Evolutionary conservation across 2,888 invertebrate genomes (phyloP), one percentile per base, ranked within the genome.

Genomic region (Pandemis cinnamomeana): DNA sequence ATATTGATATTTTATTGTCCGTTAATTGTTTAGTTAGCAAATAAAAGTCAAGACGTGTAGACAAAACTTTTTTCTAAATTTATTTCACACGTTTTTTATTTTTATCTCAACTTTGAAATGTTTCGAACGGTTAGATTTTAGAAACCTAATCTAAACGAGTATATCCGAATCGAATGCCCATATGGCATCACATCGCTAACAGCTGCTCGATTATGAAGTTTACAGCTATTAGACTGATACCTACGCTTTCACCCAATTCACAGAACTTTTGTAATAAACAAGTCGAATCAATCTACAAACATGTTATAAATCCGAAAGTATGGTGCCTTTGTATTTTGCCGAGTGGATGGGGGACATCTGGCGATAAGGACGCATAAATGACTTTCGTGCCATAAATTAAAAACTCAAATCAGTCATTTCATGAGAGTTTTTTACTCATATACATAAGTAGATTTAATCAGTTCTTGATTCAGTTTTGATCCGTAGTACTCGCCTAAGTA

Each of bases 151-250:
- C 64, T 15, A 27, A 68, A 63, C 63, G 63, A 15, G 51, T 13
- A 68, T 48, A 62, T 61, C 60, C 69, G 73, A 70, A 70, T 60
- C 73, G 69, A 73, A 70, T 73, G 48, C n/a, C 13, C 69, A 73
- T 73, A 66, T 51, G 36, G 58, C 51, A 67, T 72, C 36, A 58
- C 61, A 67, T 72, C 44, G 63, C 61, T 62, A 67, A 67, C 53
- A 53, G 41, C n/a, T 61, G 60, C 48, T 58, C 72, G 60, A 73
- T 73, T 73, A 73, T 48, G 53, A 63, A 53, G 58, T 72, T 69
- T 64, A 63, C 68, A 72, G 36, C 62, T 20, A 73, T 58, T 64
- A 48, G 44, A 42, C 5, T 20, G 4, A 46, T 64, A 8, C 10
- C 15, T 67, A 10, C 48, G 51, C 69, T 69, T 69, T 73, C 73